A percentile compares a stretch with the other conserved stretches of the same genome.
Evolutionary conservation across 2,113 vertebrate species (phyloP).

Genomic region (Petroica traversi): DNA sequence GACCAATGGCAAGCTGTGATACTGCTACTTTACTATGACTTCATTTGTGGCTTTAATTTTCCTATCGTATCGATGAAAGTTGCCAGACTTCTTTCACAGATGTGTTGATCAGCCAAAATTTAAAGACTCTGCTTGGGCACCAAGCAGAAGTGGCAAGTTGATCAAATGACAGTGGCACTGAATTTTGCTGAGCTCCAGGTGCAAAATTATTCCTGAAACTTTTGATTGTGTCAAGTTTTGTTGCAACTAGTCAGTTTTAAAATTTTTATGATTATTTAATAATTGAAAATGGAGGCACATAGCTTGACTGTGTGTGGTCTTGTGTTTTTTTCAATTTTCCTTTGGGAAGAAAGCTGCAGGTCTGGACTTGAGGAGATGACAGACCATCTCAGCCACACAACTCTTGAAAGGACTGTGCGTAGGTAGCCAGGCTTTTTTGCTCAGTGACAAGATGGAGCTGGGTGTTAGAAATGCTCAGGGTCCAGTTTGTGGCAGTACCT

Average conservation of each 20-base stretch:
- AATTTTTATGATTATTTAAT: not conserved
- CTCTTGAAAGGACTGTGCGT: not conserved
- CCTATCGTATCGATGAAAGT: fast-evolving
- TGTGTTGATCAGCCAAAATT: not conserved
- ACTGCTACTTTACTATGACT: not conserved
- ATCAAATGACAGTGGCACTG: not conserved
- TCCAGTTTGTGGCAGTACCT: not conserved
- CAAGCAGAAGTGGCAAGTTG: not conserved
- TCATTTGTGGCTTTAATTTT: not conserved
- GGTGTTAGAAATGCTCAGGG: not conserved
- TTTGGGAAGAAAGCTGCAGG: not conserved
- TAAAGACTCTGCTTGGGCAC: not conserved
- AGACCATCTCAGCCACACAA: not conserved
- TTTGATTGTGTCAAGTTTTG: not conserved
- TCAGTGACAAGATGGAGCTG: not conserved
- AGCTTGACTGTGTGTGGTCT: not conserved
- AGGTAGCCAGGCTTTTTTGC: not conserved
- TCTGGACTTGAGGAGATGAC: not conserved
- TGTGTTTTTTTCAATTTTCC: not conserved
- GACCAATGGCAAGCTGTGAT: not conserved
- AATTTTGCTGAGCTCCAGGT: not conserved
- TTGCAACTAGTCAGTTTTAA: not conserved
- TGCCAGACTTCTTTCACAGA: not conserved
- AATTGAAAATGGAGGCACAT: not conserved
- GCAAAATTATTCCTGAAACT: not conserved